Base-by-base conservation (phyloP, 1,140 invertebrate genomes). In the Antheraea mylitta region DNA sequence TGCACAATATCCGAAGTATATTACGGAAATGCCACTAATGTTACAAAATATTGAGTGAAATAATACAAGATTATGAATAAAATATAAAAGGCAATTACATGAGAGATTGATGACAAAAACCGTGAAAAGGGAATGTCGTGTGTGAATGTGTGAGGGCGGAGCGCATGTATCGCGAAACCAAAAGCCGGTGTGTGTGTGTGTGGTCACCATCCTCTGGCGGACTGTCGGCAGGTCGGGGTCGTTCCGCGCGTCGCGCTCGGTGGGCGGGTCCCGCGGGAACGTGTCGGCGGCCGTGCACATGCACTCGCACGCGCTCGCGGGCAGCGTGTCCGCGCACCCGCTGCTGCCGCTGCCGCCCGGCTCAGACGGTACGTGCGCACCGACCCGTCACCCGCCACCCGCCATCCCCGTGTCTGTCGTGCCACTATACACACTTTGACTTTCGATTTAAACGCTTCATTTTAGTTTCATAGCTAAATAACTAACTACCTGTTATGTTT, bases 141-240 rank as follows among this genome's bases (percentile, higher is more conserved):
- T 11, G 38, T 42, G 38, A 42, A 42, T 42, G 63, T 64, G 36
- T 19, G 37, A 37, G 64, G 7, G 61, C 38, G 7, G 58, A 19
- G 70, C 36, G 66, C 61, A 38, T 11, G 66, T 64, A 65, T 61
- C 53, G 59, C 22, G 66, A 37, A 76, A 75, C 75, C 81, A 79
- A 77, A 76, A 81, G 76, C 77, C 75, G 76, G 75, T 77, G 79
- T 72, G 72, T 77, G 79, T 72, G 72, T 37, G 63, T 58, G 48
- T n/a, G 45, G 84, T 89, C 80, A 90, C 93, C 93, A 93, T 94
- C 93, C 93, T 94, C 92, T 93, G 92, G 91, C 95, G 95, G 95
- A 94, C 95, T 95, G 94, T 95, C 95, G 94, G 94, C 95, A 96
- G 96, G 95, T 96, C 95, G 93, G 96, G 96, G 93, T 96, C 96